Base-by-base conservation (phyloP, 1,140 invertebrate genomes). In the Cepaea nemoralis region DNA sequence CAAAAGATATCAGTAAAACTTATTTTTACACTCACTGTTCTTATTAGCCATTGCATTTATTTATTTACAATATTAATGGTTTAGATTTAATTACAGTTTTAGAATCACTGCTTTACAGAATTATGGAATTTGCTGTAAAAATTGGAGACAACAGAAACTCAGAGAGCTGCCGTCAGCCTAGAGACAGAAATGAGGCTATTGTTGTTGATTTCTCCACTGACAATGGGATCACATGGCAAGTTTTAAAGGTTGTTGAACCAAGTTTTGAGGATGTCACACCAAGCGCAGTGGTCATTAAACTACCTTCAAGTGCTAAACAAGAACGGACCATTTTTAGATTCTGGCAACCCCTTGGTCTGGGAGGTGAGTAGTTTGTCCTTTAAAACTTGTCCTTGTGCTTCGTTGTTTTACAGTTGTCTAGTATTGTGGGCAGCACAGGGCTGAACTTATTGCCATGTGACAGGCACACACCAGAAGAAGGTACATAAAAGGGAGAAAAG, bases 301-400 rank as follows among this genome's bases (percentile, higher is more conserved):
- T 93, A 24, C 91, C 92, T 12, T 63, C 83, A 10, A 88, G 84
- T 37, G 91, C 92, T 14, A 92, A 91, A 79, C 89, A 90, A 8
- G 83, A 87, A 10, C 77, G 77, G 6, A 92, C 92, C 2, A 88
- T 88, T 37, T 91, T 93, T 76, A 87, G 91, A 66, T 93, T 90
- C 89, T 92, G 92, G 91, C 92, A 93, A 82, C 89, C 88, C 37
- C 83, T 90, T 42, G 86, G 86, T 48, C 87, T 85, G 84, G 91
- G 86, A 87, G 90, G 88, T 89, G 83, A 14, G 77, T 67, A 42
- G 6, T 35, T 67, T n/a, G n/a, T n/a, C n/a, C n/a, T n/a, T n/a
- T n/a, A n/a, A n/a, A n/a, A n/a, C n/a, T n/a, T n/a, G n/a, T n/a
- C n/a, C n/a, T n/a, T n/a, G n/a, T n/a, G n/a, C n/a, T n/a, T n/a